Base-by-base conservation (phyloP, 2,797 vertebrate genomes). In the Gymnopithys bicolor region DNA sequence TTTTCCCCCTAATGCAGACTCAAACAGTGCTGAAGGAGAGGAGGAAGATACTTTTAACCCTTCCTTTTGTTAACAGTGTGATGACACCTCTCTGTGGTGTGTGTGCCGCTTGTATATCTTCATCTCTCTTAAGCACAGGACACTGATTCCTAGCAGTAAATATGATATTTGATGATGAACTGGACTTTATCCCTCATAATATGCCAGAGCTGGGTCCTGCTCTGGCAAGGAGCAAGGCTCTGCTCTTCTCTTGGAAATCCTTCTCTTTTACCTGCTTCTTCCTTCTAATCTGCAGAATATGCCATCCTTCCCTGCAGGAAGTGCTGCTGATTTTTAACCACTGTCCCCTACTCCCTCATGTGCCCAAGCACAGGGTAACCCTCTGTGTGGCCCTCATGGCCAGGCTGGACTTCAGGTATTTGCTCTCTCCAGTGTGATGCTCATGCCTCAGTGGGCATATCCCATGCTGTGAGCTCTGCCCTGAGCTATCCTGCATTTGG, bases 321-420 rank as follows among this genome's bases (percentile, higher is more conserved):
- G 37, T 37, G 46, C 22, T 30, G 49, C 7, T 81, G 67, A 6
- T 10, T 64, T 77, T 56, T 18, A 52, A 51, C 41, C 51, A 14
- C 27, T 24, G 23, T 55, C 37, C 22, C 3, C 23, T 37, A 56
- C 41, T 62, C 49, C 22, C 23, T 51, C 3, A 2, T 1, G 0
- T 1, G 3, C 39, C 35, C 28, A n/a, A 56, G 76, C 21, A 27
- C n/a, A 13, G 51, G 21, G 52, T 33, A 12, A 22, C 19, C 21
- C 32, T 25, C 64, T 3, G 21, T 37, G 0, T 3, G 4, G 35
- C 17, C 17, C 45, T 32, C 0, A 0, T 0, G 4, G 51, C 75
- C 12, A 9, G 48, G 43, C 59, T 28, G 46, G 25, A 10, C 58
- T 9, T 7, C 1, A 2, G 67, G 56, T 2, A 9, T 1, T 27